Conservation (phyloP, 2,888 invertebrate genomes). For the Eilema depressum region DNA sequence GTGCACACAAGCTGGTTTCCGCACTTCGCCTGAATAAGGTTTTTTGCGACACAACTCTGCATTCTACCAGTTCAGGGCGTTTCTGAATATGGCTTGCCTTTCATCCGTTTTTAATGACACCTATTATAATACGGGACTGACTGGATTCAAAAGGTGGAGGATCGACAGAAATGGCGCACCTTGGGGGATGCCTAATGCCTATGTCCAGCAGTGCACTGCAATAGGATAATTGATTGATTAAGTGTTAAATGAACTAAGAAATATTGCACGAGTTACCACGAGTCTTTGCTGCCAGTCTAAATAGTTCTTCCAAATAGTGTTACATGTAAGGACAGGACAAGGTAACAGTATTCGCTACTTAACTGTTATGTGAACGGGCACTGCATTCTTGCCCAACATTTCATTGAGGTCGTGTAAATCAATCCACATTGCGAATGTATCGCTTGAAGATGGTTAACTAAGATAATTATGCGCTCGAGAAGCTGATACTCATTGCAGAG, state of each 20-base stretch:
- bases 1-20: too few species aligned
- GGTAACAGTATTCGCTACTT: slow-evolving; percentile 24
- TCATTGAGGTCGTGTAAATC: slow-evolving; percentile 34
- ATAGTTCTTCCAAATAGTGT: background rate
- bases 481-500: background rate
- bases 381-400: slow-evolving; percentile 40
- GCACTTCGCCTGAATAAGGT: too few species aligned
- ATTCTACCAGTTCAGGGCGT: background rate
- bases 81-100: too few species aligned
- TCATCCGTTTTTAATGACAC: too few species aligned
- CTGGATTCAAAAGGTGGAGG: too few species aligned
- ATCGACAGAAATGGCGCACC: too few species aligned
- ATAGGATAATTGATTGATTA: too few species aligned
- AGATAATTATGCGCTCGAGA: slow-evolving; percentile 2
- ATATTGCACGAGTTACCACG: background rate
- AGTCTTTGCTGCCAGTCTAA: too few species aligned
- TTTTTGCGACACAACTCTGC: background rate
- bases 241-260: too few species aligned
- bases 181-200: too few species aligned
- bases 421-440: slow-evolving; percentile 28
- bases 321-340: background rate
- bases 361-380: slow-evolving; percentile 37
- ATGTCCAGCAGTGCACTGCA: too few species aligned
- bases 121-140: too few species aligned
- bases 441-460: slow-evolving; percentile 14